These are phyloP conservation scores for Acrocephalus kingi DNA, from an alignment of 2,113 vertebrate genomes.

Conservation along the genomic window DNA sequence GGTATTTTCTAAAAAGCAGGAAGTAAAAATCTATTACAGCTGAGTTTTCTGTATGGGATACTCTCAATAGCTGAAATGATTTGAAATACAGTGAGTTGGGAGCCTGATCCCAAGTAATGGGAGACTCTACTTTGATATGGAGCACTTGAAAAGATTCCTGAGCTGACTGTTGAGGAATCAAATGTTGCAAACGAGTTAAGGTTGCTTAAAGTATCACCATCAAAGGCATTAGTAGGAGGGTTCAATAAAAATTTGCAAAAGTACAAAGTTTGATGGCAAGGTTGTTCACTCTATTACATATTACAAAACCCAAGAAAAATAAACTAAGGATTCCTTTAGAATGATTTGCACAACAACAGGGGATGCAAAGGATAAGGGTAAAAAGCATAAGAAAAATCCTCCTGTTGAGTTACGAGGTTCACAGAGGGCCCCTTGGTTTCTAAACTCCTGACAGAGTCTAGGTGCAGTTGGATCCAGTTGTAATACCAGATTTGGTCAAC, in stretches of 20 bases:
- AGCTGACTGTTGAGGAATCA: not conserved
- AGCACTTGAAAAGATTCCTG: not conserved
- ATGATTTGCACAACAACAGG: not conserved
- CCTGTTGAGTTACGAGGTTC: fast-evolving
- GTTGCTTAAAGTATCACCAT: not conserved
- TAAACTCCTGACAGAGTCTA: not conserved
- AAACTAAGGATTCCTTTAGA: not conserved
- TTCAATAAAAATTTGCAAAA: not conserved
- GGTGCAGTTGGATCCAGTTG: not conserved
- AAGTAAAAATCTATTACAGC: not conserved
- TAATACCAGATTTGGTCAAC: not conserved
- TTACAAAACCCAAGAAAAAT: not conserved
- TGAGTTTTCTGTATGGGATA: not conserved
- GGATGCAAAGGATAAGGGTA: not conserved
- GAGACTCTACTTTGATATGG: not conserved
- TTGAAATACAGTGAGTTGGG: not conserved
- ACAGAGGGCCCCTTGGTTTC: not conserved
- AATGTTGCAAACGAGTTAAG: not conserved
- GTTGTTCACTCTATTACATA: not conserved
- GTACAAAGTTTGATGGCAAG: not conserved
- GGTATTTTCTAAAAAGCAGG: not conserved
- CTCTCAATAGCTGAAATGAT: not conserved
- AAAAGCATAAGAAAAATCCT: not conserved
- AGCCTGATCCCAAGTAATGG: not conserved
- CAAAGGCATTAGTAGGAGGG: not conserved